Conservation (phyloP, 2,113 vertebrate genomes). For the Pteruthius melanotis region DNA sequence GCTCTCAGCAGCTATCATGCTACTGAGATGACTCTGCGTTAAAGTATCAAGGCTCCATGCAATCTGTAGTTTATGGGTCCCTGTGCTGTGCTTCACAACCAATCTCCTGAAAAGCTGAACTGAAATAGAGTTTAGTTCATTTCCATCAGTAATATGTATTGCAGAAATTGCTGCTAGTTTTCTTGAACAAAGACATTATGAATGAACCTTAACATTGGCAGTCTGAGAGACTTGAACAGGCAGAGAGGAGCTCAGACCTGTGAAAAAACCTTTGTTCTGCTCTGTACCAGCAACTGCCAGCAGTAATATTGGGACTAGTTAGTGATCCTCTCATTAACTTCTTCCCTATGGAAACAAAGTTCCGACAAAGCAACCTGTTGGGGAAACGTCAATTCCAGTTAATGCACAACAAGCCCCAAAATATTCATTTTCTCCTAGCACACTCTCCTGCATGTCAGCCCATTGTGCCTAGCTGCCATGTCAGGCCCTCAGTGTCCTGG, state of each 20-base stretch:
- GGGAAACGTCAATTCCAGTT: background rate
- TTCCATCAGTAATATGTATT: background rate
- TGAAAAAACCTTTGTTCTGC: background rate
- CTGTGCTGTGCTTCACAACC: background rate
- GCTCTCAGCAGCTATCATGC: background rate
- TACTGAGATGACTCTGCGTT: background rate
- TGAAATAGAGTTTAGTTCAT: background rate
- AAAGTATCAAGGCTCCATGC: background rate
- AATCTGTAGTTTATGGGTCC: background rate
- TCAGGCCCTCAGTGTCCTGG: background rate
- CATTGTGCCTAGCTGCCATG: accelerated
- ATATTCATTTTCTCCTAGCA: background rate
- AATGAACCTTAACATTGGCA: background rate
- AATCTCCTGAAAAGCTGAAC: background rate
- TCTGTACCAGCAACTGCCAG: background rate
- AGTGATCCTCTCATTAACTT: background rate
- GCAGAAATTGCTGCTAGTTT: background rate
- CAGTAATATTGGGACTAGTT: background rate
- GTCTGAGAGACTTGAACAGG: background rate
- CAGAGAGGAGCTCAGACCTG: background rate
- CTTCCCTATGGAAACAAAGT: background rate
- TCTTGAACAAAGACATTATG: background rate
- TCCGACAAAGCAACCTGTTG: background rate
- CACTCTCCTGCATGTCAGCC: accelerated
- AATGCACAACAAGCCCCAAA: background rate